Conservation (phyloP, 2,888 invertebrate genomes). For the Mimumesa dahlbomi region DNA sequence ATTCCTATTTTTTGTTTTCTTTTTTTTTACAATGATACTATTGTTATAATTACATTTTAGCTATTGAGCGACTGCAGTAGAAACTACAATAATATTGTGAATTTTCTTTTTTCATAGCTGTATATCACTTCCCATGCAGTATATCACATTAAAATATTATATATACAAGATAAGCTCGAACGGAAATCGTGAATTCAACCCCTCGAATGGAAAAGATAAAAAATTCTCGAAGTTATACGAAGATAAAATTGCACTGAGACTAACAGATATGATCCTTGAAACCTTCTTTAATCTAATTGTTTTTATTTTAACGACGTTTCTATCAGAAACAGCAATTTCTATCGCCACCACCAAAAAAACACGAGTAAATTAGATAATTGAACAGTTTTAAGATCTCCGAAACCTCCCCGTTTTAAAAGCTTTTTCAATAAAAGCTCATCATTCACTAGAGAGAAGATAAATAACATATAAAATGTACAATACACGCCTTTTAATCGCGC, state of each 20-base stretch:
- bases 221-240: constrained; percentile 13
- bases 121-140: constrained; percentile 31
- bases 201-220: constrained; percentile 25
- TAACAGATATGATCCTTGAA: constrained; percentile 18
- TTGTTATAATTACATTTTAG: constrained; percentile 50
- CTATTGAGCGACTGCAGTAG: constrained; percentile 50
- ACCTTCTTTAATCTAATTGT: neutral
- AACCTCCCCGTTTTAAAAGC: constrained; percentile 13
- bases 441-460: constrained; percentile 39
- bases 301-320: constrained; percentile 8
- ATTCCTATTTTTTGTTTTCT: too few species aligned
- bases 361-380: constrained; percentile 35
- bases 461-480: constrained; percentile 38
- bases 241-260: constrained; percentile 42
- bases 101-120: constrained; percentile 31
- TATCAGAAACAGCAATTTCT: constrained; percentile 14
- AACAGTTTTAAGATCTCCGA: neutral
- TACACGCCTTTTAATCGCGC: constrained; percentile 19
- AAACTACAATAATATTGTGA: constrained; percentile 43
- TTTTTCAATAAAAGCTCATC: constrained; percentile 36
- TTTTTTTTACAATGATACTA: constrained; percentile 42
- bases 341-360: constrained; percentile 22
- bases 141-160: constrained; percentile 51
- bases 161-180: constrained; percentile 58
- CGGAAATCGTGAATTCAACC: constrained; percentile 36